phyloP scores from a whole-genome alignment of 30 jellyfish, hydroid and myxozoan species.

The Sanderia malayensis region DNA sequence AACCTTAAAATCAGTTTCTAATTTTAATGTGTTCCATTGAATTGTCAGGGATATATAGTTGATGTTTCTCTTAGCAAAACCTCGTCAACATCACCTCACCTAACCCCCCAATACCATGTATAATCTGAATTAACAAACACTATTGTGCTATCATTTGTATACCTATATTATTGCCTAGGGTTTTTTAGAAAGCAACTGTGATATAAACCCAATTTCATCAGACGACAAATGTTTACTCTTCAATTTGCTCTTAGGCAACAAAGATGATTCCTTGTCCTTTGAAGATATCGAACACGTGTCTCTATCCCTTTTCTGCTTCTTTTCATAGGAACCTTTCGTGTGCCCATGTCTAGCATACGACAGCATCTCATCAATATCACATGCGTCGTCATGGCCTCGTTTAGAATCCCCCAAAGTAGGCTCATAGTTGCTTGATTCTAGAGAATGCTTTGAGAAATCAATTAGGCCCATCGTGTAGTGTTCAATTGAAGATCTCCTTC shows the following conservation, averaged over 20 bases:
- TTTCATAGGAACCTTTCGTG: not conserved
- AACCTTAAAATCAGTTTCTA: too few species aligned
- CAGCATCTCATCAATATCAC: not conserved
- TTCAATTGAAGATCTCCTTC: not conserved
- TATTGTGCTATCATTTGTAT: too few species aligned
- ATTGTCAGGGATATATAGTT: too few species aligned
- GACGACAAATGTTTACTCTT: conserved; percentile 33
- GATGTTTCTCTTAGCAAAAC: too few species aligned
- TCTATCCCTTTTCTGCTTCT: not conserved
- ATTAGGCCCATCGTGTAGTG: not conserved
- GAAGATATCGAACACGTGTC: not conserved
- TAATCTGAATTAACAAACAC: too few species aligned
- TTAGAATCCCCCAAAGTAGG: not conserved
- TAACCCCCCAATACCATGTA: too few species aligned
- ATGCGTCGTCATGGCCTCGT: not conserved
- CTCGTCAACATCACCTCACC: too few species aligned
- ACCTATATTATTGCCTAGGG: too few species aligned
- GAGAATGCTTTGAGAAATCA: not conserved
- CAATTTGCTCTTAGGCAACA: not conserved
- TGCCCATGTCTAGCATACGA: conserved; percentile 5
- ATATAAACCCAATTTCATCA: conserved; percentile 48
- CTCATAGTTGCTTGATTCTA: not conserved
- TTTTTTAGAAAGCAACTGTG: conserved; percentile 28
- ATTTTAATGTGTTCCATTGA: too few species aligned
- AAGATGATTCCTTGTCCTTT: not conserved